A percentile compares a stretch with the other conserved stretches of the same genome.
These are phyloP conservation scores for Orientallactaga sibirica DNA, from an alignment of 2,797 vertebrate genomes.

Conservation along the genomic window DNA sequence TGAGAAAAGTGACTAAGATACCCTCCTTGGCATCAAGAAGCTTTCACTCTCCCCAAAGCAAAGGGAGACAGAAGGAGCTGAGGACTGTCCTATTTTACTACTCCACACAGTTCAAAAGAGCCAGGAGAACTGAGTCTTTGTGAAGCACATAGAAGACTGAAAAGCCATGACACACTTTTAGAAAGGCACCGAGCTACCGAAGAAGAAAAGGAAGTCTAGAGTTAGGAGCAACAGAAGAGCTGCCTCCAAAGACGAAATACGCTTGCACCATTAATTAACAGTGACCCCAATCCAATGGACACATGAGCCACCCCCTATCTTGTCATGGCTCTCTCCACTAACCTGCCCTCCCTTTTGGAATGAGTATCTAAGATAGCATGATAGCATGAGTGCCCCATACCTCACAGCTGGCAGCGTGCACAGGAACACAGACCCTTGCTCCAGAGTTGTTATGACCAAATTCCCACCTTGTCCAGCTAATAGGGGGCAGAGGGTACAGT, in stretches of 20 bases:
- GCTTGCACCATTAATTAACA: conserved; percentile 62
- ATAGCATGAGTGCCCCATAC: neutral
- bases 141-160: neutral
- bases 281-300: neutral
- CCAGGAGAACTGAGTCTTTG: neutral
- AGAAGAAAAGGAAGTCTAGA: conserved; percentile 12
- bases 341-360: conserved; percentile 41
- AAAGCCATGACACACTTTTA: neutral
- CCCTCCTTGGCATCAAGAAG: conserved; percentile 26
- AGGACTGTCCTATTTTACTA: conserved; percentile 8
- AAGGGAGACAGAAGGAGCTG: neutral
- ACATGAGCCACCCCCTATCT: neutral
- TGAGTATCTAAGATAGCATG: neutral
- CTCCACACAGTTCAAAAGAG: conserved; percentile 17
- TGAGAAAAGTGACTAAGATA: neutral
- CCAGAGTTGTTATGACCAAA: neutral
- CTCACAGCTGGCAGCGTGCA: neutral
- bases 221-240: neutral
- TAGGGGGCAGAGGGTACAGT: neutral
- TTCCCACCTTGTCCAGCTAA: conserved; percentile 34
- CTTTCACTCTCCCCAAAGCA: neutral
- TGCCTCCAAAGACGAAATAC: conserved; percentile 29
- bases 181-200: neutral
- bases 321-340: neutral
- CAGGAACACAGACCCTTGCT: neutral